Conservation (phyloP, 2,797 vertebrate species). For the Todus mexicanus region DNA sequence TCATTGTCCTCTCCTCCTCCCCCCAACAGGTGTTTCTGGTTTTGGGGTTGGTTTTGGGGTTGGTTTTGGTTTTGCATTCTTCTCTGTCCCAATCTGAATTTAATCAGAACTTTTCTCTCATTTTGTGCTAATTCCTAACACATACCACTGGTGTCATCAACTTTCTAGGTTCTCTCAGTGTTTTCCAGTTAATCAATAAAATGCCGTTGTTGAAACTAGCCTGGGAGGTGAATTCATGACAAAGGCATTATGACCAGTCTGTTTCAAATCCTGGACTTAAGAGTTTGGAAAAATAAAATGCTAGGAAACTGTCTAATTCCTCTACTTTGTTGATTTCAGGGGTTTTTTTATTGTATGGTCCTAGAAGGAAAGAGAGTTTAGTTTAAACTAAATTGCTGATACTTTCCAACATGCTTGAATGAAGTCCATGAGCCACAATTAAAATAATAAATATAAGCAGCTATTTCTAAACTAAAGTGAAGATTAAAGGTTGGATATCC, state of each 20-base stretch:
- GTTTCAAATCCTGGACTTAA: background rate
- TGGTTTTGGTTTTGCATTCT: background rate
- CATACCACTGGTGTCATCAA: background rate
- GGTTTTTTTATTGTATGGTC: background rate
- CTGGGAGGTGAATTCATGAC: background rate
- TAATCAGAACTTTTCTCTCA: background rate
- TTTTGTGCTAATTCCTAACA: background rate
- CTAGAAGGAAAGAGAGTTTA: conserved; percentile 22
- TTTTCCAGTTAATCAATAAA: background rate
- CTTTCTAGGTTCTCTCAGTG: background rate
- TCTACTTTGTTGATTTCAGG: background rate
- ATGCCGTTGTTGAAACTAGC: background rate
- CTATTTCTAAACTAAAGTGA: background rate
- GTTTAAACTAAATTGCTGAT: conserved; percentile 19
- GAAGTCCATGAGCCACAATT: background rate
- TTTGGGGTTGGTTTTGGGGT: too few relatives aligned
- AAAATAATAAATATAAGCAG: background rate
- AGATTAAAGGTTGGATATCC: background rate
- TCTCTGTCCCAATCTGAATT: background rate
- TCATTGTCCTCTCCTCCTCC: background rate
- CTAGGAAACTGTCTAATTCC: conserved; percentile 14
- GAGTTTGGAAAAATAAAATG: background rate
- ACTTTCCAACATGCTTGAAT: background rate
- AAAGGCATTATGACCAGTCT: background rate
- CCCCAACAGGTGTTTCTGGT: background rate